These are phyloP conservation scores for Squalus acanthias DNA, from an alignment of 2,797 vertebrate species.

Conservation along the genomic window DNA sequence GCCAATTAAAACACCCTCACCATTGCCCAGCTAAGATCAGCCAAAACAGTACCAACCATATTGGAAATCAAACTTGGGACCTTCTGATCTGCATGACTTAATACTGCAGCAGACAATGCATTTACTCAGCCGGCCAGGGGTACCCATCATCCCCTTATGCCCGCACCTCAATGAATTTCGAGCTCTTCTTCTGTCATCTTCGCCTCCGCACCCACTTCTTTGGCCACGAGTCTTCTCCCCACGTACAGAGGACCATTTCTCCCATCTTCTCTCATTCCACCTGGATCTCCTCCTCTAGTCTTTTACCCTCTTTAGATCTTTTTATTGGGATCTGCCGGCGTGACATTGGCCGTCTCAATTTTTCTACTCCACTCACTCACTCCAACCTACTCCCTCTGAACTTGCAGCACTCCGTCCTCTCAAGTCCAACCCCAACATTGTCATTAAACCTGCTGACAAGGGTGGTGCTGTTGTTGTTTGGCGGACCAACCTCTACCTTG, in stretches of 20 bases:
- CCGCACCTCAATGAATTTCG: not conserved
- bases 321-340: too few species aligned
- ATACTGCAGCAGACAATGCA: not conserved
- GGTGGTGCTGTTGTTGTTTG: too few species aligned
- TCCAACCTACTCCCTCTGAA: too few species aligned
- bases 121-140: not conserved
- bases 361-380: too few species aligned
- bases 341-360: too few species aligned
- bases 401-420: too few species aligned
- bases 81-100: not conserved
- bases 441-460: too few species aligned
- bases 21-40: not conserved
- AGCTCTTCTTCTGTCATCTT: not conserved
- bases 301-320: too few species aligned
- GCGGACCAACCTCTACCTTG: too few species aligned
- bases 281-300: not conserved
- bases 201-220: not conserved
- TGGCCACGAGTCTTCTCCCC: not conserved
- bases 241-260: not conserved
- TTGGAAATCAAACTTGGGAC: not conserved
- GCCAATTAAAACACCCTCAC: not conserved
- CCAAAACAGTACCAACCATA: not conserved
- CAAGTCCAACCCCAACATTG: too few species aligned
- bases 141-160: not conserved
- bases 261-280: not conserved